Base-by-base conservation (phyloP, 1,140 invertebrate genomes). In the Drosophila cardini region DNA sequence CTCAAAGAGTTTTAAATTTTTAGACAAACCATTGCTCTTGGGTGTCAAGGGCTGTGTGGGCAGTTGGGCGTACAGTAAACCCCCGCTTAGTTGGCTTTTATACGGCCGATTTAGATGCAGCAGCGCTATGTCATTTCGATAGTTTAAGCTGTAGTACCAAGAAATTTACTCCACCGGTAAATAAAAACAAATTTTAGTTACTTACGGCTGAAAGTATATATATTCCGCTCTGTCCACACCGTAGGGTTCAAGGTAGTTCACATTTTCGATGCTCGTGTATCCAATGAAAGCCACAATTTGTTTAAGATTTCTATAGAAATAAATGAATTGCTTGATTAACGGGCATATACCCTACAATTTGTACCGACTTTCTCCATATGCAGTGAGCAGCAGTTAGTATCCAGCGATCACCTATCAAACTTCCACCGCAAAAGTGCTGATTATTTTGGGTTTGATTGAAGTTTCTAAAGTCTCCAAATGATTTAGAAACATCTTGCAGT, bases 191-290 rank as follows among this genome's bases (percentile, higher is more conserved):
- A 56, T 46, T 16, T 38, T 36, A 26, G 10, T 5, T 57, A n/a
- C 58, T 52, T 58, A 91, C 85, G 90, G 90, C 55, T 91, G 85
- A 67, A 91, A 91, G 57, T 87, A 90, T 46, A 91, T 90, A 72
- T 78, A 90, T 57, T 91, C 77, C 6, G 71, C 80, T 36, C 77
- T 73, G 15, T 91, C 64, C 15, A 90, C 34, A 46, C 78, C 60
- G 73, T 80, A 83, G 26, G 70, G 69, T 26, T 87, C 74, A 0
- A 90, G 62, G 13, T 65, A 52, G 6, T 64, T 32, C n/a, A 80
- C 60, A 63, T 67, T 76, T 55, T 68, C 69, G 15, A 91, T 86
- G 43, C 76, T 84, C 53, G 90, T 79, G 55, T 90, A 68, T 18
- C 90, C 90, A 64, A 91, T 87, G 40, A 90, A 78, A 11, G 90